Evolutionary conservation across 2,797 vertebrate genomes (phyloP), one percentile per base, ranked within the genome.

Genomic region (Acanthornis magna): DNA sequence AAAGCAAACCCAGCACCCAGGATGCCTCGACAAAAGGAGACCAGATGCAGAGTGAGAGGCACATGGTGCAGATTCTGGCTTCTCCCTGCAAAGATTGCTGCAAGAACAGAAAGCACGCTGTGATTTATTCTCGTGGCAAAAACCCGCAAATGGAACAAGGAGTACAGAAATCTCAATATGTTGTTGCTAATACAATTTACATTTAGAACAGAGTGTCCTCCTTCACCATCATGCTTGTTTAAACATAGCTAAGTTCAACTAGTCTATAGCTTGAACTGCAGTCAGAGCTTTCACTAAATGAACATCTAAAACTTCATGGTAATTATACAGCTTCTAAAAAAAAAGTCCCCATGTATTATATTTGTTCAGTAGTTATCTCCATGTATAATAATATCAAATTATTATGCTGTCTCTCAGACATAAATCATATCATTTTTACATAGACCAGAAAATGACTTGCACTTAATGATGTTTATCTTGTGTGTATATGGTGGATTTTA

Each of bases 161-260:
- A 96, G 85, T 96, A 97, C 89, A 94, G 93, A 97, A 96, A 77
- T 85, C 93, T 94, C 93, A 95, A 87, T 96, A 95, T 94, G 91
- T 93, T 96, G 88, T 87, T 93, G 80, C 92, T 96, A 95, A 82
- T 95, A 95, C 75, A 96, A 96, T 95, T 97, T 97, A 96, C 87
- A 79, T 97, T 95, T 96, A 94, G 77, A 94, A 94, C 90, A 93
- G 30, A 38, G 50, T 91, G 76, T 94, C 89, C 78, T 95, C 83
- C 78, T 95, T 93, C 13, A 54, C 90, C 88, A 86, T 77, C 61
- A 62, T 76, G 80, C 43, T 83, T 48, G 47, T 85, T 95, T 93
- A 79, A 94, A 43, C 55, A 13, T 58, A 92, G 76, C 40, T 75
- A 82, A 95, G 80, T 86, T 55, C 50, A 78, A 68, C 71, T 29